Evolutionary conservation across 1,140 invertebrate species (phyloP).

Genomic region (Hesperophylax magnus): DNA sequence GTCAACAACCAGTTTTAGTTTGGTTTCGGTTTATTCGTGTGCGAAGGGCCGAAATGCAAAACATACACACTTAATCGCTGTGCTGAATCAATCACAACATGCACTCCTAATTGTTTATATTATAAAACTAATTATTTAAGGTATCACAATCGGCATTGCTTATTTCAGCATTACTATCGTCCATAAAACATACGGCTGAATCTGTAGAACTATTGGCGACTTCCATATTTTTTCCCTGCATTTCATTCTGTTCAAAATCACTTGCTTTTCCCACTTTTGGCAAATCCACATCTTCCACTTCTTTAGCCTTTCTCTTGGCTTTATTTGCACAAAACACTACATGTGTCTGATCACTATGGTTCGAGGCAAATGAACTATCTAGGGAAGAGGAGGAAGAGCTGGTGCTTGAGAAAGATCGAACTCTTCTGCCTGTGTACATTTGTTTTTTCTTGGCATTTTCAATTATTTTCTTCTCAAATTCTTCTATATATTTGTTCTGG

Average conservation of each 20-base stretch:
- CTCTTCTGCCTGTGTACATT: constrained; percentile 24
- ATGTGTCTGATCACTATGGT: constrained; percentile 24
- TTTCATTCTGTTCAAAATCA: constrained; percentile 24
- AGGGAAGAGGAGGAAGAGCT: constrained; percentile 37
- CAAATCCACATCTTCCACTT: constrained; percentile 38
- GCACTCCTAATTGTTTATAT: background rate
- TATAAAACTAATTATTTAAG: background rate
- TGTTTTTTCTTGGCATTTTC: constrained; percentile 39
- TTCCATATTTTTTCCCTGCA: constrained; percentile 42
- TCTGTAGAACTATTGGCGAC: constrained; percentile 41
- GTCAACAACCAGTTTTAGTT: background rate
- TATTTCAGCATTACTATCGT: constrained; percentile 48
- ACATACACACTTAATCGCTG: no score
- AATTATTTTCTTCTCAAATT: constrained; percentile 64
- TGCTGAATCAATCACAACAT: background rate
- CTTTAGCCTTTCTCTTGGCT: constrained; percentile 16
- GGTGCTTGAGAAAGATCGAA: constrained; percentile 39
- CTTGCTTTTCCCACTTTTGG: constrained; percentile 11
- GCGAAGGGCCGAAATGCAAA: no score
- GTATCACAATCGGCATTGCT: constrained; percentile 32
- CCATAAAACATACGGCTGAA: constrained; percentile 52
- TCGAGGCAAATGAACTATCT: constrained; percentile 25
- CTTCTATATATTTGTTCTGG: constrained; percentile 67
- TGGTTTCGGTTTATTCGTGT: background rate
- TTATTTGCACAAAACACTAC: constrained; percentile 44